phyloP scores from a whole-genome alignment of 2,888 invertebrate genomes.

The Ectobius pallidus region DNA sequence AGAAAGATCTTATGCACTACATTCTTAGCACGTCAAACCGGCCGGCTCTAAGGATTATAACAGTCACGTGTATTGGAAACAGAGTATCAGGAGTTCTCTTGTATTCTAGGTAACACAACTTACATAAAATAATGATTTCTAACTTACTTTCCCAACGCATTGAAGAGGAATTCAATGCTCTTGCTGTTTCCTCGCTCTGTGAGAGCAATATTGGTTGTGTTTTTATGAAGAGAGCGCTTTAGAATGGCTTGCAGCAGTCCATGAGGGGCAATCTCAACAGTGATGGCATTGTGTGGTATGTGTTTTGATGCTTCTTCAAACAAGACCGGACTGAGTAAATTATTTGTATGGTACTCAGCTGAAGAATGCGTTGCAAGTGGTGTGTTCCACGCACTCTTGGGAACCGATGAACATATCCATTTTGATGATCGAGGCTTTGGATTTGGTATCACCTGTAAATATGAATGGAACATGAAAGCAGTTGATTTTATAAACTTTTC shows the following conservation, averaged over 20 bases:
- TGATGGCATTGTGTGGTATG: slow-evolving; percentile 86
- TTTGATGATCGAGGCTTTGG: slow-evolving; percentile 71
- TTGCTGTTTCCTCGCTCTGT: slow-evolving; percentile 63
- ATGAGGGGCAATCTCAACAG: slow-evolving; percentile 93
- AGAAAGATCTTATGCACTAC: too few relatives aligned
- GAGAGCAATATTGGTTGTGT: slow-evolving; percentile 74
- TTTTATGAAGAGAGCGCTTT: slow-evolving; percentile 75
- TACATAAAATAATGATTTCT: too few relatives aligned
- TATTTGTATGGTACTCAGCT: slow-evolving; percentile 94
- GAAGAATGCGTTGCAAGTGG: slow-evolving; percentile 70
- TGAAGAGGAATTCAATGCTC: slow-evolving; percentile 57
- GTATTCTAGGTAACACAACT: too few relatives aligned
- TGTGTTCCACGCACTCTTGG: slow-evolving; percentile 72
- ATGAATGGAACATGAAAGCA: too few relatives aligned
- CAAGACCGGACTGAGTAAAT: slow-evolving; percentile 89
- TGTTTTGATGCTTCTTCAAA: slow-evolving; percentile 87
- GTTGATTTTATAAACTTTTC: too few relatives aligned
- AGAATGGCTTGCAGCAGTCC: slow-evolving; percentile 92
- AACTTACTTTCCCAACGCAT: slow-evolving; percentile 60
- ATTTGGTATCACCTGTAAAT: slow-evolving; percentile 59
- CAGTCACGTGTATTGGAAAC: too few relatives aligned
- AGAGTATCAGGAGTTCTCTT: too few relatives aligned
- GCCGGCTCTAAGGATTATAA: too few relatives aligned
- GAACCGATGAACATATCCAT: slow-evolving; percentile 88
- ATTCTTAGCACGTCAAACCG: too few relatives aligned